Percentiles rank a stretch among this genome's conserved stretches.
These are phyloP conservation scores for Corythornis leucogaster DNA, from an alignment of 2,797 vertebrate species.

Conservation along the genomic window DNA sequence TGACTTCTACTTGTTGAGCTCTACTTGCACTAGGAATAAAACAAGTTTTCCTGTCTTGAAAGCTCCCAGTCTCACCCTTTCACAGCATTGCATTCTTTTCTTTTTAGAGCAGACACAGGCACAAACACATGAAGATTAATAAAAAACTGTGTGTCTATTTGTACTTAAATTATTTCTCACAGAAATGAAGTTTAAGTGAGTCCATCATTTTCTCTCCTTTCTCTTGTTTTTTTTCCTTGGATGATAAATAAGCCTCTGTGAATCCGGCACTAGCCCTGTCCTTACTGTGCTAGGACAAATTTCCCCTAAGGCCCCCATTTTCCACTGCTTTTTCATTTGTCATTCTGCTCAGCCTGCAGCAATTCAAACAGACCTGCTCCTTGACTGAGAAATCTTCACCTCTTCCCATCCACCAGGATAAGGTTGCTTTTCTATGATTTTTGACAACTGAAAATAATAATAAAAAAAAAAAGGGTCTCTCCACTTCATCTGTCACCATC, in stretches of 20 bases:
- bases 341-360: slow-evolving; percentile 56
- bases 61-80: background rate
- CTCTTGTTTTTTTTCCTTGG: background rate
- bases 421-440: slow-evolving; percentile 34
- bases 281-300: slow-evolving; percentile 47
- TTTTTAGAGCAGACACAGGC: background rate
- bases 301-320: slow-evolving; percentile 44
- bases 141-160: background rate
- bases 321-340: slow-evolving; percentile 50
- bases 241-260: slow-evolving; percentile 14
- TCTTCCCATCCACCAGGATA: slow-evolving; percentile 16
- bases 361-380: slow-evolving; percentile 44
- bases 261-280: background rate
- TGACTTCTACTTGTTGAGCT: background rate
- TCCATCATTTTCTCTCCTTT: slow-evolving; percentile 5
- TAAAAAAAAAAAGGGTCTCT: background rate
- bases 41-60: background rate
- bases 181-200: background rate
- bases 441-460: background rate
- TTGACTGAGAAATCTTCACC: slow-evolving; percentile 54
- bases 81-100: background rate
- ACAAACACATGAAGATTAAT: background rate
- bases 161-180: slow-evolving; percentile 12
- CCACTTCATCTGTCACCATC: slow-evolving; percentile 36
- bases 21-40: background rate